Percentiles rank a stretch among this genome's conserved stretches.
phyloP scores from a whole-genome alignment of 1,140 invertebrate genomes.

The Lordiphosa clarofinis region DNA sequence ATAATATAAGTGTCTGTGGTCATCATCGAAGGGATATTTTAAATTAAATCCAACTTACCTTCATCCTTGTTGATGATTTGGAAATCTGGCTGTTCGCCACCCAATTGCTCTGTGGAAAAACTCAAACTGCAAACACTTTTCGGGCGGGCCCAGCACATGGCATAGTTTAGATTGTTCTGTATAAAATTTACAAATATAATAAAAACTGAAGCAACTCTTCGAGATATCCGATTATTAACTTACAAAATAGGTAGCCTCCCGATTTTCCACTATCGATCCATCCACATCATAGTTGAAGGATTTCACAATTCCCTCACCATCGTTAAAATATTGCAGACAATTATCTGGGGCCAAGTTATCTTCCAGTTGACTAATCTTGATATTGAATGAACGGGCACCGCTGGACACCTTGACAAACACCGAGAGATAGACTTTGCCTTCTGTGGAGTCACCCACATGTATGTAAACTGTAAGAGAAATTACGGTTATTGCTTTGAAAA shows the following conservation, averaged over 20 bases:
- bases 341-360: conserved; percentile 81
- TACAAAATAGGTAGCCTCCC: conserved; percentile 82
- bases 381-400: conserved; percentile 82
- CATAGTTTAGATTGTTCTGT: conserved; percentile 90
- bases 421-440: conserved; percentile 83
- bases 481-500: background rate
- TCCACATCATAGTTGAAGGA: conserved; percentile 87
- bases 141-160: conserved; percentile 85
- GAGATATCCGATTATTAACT: conserved; percentile 16
- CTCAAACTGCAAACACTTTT: conserved; percentile 84
- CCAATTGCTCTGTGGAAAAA: conserved; percentile 82
- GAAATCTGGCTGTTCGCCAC: conserved; percentile 81
- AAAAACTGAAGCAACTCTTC: background rate
- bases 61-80: conserved; percentile 85
- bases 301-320: conserved; percentile 82
- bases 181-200: conserved; percentile 44
- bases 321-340: conserved; percentile 87
- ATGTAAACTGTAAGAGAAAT: conserved; percentile 83
- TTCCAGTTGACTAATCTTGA: conserved; percentile 84
- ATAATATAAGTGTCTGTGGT: background rate
- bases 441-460: conserved; percentile 83
- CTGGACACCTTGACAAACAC: conserved; percentile 83
- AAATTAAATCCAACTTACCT: conserved; percentile 77
- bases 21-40: background rate
- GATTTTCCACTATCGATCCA: conserved; percentile 81